A percentile compares a stretch with the other conserved stretches of the same genome.
Evolutionary conservation across 2,888 invertebrate species (phyloP).

Genomic region (Luffia ferchaultella): DNA sequence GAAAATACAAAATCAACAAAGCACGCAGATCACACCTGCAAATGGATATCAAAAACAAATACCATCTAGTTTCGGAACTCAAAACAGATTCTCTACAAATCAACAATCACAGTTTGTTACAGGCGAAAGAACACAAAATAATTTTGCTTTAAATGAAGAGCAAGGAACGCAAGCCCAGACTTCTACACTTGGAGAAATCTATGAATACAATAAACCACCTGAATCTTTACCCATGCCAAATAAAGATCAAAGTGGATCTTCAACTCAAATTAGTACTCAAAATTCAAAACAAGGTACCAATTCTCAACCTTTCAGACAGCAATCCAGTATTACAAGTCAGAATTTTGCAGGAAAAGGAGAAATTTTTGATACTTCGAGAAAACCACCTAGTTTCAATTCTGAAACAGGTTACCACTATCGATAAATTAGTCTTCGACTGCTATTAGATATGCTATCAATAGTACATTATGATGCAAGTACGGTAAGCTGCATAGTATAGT

Average conservation of each 20-base stretch:
- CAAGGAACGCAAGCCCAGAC: slow-evolving; percentile 16
- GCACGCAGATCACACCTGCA: background rate
- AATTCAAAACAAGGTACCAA: background rate
- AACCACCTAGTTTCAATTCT: slow-evolving; percentile 40
- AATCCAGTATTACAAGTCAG: slow-evolving; percentile 8
- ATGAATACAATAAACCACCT: slow-evolving; percentile 40
- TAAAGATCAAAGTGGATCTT: slow-evolving; percentile 1
- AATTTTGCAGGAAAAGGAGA: slow-evolving; percentile 30
- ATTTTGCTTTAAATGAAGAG: background rate
- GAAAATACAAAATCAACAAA: background rate
- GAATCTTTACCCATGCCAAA: slow-evolving; percentile 20
- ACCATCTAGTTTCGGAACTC: background rate
- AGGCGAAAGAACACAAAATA: background rate
- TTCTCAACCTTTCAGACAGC: background rate
- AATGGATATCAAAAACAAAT: background rate
- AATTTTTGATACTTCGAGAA: slow-evolving; percentile 35
- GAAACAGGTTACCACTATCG: slow-evolving; percentile 46
- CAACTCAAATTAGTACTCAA: background rate
- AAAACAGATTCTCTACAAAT: background rate
- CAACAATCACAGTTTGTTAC: background rate
- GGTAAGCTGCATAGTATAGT: too few relatives aligned
- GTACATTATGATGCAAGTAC: too few relatives aligned
- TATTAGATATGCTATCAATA: too few relatives aligned
- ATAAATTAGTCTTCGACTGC: slow-evolving; percentile 22
- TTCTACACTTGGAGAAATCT: slow-evolving; percentile 32